Conservation (phyloP, 2,888 invertebrate genomes). For the Acanthosepion lycidas region DNA sequence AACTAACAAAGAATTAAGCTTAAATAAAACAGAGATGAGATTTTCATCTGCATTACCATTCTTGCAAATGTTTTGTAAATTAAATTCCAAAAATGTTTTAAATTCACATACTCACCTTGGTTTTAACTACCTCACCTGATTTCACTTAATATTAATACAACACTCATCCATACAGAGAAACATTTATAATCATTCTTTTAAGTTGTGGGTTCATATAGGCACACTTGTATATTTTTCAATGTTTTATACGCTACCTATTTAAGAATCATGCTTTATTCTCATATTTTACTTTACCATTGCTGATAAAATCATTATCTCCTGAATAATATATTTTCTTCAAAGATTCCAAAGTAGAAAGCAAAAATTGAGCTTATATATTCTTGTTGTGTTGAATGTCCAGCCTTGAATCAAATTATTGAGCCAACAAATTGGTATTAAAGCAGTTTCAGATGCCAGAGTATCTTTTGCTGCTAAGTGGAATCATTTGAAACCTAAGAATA, state of each 20-base stretch:
- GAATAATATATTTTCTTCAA: neutral
- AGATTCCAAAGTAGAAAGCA: neutral
- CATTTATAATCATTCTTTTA: too few relatives aligned
- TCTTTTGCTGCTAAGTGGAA: neutral
- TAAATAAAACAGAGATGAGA: too few relatives aligned
- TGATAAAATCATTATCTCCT: neutral
- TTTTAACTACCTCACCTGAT: too few relatives aligned
- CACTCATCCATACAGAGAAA: too few relatives aligned
- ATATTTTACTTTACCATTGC: neutral
- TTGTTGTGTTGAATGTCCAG: neutral
- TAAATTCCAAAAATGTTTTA: too few relatives aligned
- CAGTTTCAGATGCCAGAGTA: neutral
- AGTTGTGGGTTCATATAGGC: too few relatives aligned
- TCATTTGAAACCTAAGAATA: neutral
- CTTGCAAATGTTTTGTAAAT: too few relatives aligned
- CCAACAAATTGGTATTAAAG: neutral
- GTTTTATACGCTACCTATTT: neutral
- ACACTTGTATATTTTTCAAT: too few relatives aligned
- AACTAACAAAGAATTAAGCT: too few relatives aligned
- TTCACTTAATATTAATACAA: too few relatives aligned
- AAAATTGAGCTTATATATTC: neutral
- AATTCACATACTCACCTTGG: too few relatives aligned
- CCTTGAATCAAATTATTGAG: neutral
- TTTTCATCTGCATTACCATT: too few relatives aligned
- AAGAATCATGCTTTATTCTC: neutral